Conservation (phyloP, 2,797 vertebrate species). For the Cichlasoma orientale region DNA sequence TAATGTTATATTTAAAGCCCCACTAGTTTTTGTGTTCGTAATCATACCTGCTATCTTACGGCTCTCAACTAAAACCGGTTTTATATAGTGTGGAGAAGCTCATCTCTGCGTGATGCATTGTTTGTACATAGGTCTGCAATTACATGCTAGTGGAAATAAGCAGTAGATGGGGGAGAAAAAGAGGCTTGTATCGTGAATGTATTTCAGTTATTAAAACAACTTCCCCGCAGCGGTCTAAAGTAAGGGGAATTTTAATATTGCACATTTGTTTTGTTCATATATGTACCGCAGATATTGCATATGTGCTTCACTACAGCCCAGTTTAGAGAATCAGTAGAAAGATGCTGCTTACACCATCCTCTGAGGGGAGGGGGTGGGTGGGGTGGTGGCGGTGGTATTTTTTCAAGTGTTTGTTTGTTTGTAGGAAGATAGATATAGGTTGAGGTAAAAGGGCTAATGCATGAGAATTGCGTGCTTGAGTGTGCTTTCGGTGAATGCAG, state of each 20-base stretch:
- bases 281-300: slow-evolving; percentile 30
- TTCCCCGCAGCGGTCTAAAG: slow-evolving; percentile 19
- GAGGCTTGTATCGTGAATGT: slow-evolving; percentile 32
- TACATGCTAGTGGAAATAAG: slow-evolving; percentile 66
- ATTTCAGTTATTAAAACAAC: slow-evolving; percentile 45
- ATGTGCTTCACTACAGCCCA: slow-evolving; percentile 9
- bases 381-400: slow-evolving; percentile 21
- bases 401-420: slow-evolving; percentile 73
- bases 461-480: slow-evolving; percentile 11
- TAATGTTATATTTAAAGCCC: slow-evolving; percentile 65
- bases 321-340: slow-evolving; percentile 33
- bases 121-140: slow-evolving; percentile 58
- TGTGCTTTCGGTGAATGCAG: slow-evolving; percentile 8
- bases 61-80: slow-evolving; percentile 70
- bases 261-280: slow-evolving; percentile 35
- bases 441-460: slow-evolving; percentile 54
- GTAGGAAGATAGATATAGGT: slow-evolving; percentile 56
- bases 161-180: slow-evolving; percentile 34
- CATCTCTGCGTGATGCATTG: slow-evolving; percentile 64
- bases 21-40: slow-evolving; percentile 62
- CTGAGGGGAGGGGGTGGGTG: slow-evolving; percentile 43
- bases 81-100: slow-evolving; percentile 76
- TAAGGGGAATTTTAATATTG: slow-evolving; percentile 50
- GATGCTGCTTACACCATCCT: slow-evolving; percentile 27
- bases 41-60: slow-evolving; percentile 62